Evolutionary conservation across 2,797 vertebrate species (phyloP).

Genomic region (Pipistrellus kuhlii): DNA sequence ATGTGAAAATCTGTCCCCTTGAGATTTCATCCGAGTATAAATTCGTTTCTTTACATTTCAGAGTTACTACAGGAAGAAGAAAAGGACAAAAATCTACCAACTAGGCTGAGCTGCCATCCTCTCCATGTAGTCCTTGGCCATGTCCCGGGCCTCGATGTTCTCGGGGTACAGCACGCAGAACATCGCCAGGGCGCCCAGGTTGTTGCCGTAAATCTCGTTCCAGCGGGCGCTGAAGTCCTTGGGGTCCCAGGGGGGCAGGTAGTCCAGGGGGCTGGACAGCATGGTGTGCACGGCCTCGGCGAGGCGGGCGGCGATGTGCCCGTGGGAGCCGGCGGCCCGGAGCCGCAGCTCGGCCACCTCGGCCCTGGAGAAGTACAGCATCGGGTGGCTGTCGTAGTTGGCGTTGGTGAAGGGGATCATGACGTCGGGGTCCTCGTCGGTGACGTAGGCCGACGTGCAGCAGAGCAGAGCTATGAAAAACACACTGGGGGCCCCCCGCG

Average conservation of each 20-base stretch:
- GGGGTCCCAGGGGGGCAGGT: conserved; percentile 96
- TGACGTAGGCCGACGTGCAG: conserved; percentile 85
- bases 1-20: background rate
- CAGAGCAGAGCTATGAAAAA: conserved; percentile 95
- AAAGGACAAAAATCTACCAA: conserved; percentile 97
- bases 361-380: conserved; percentile 94
- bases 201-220: conserved; percentile 99
- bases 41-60: conserved; percentile 1
- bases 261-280: conserved; percentile 94
- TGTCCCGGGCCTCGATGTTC: conserved; percentile 92
- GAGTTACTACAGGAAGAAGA: conserved; percentile 73
- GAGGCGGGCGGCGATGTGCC: conserved; percentile 91
- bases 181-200: conserved; percentile 97
- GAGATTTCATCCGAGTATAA: background rate
- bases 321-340: conserved; percentile 90
- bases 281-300: conserved; percentile 93
- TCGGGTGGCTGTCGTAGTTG: conserved; percentile 96
- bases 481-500: conserved; percentile 96
- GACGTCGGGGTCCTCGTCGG: conserved; percentile 86
- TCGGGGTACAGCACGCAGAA: conserved; percentile 98
- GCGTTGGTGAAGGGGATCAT: conserved; percentile 95
- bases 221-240: conserved; percentile 95
- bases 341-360: conserved; percentile 92
- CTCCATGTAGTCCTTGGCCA: conserved; percentile 98
- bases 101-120: conserved; percentile 99